Evolutionary conservation across 2,113 vertebrate genomes (phyloP).

Genomic region (Rhinopomastus cyanomelas): DNA sequence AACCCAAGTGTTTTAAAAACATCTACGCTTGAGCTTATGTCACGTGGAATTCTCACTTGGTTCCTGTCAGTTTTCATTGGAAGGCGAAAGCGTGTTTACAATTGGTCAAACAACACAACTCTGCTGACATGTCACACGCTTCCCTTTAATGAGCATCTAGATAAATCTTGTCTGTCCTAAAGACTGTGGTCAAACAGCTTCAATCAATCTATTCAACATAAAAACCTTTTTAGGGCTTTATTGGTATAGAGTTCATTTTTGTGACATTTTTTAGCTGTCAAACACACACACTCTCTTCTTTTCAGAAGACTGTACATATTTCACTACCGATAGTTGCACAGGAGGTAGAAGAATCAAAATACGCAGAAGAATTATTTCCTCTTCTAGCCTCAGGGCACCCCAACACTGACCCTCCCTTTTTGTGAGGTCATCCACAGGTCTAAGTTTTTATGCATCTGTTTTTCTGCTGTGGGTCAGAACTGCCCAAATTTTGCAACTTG

Average conservation of each 20-base stretch:
- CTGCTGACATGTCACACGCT: not conserved
- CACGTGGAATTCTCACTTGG: not conserved
- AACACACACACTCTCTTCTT: not conserved
- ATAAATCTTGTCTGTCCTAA: not conserved
- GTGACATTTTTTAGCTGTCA: not conserved
- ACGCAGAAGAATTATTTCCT: not conserved
- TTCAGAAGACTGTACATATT: not conserved
- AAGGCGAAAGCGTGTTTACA: conserved; percentile 12
- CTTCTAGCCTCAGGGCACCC: not conserved
- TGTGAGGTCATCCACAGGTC: not conserved
- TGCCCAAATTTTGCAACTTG: not conserved
- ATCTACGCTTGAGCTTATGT: not conserved
- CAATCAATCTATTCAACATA: not conserved
- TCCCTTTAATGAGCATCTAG: not conserved
- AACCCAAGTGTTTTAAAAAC: not conserved
- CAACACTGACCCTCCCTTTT: not conserved
- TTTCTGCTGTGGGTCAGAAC: not conserved
- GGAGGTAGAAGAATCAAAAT: not conserved
- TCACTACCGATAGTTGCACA: not conserved
- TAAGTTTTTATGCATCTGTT: not conserved
- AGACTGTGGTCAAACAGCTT: not conserved
- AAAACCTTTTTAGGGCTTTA: not conserved
- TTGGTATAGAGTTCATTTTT: not conserved
- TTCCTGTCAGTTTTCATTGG: not conserved
- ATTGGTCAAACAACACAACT: not conserved